Percentiles rank a stretch among this genome's conserved stretches.
These are phyloP conservation scores for Gopherus evgoodei DNA, from an alignment of 2,113 vertebrate species.

Conservation along the genomic window DNA sequence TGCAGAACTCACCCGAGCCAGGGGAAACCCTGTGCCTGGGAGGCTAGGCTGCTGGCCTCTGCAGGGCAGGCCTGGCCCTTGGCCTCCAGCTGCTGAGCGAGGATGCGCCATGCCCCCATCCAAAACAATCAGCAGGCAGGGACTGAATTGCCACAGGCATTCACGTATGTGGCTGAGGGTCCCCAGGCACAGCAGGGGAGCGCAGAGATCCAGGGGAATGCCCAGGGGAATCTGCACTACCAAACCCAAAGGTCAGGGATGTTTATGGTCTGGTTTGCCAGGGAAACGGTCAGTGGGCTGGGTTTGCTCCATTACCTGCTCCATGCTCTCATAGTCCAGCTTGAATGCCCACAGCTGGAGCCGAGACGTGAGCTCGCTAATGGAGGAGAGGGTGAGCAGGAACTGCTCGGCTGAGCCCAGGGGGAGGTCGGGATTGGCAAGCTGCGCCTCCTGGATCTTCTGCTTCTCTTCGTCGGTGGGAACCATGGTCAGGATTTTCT, in stretches of 20 bases:
- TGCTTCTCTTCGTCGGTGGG: slow-evolving; percentile 94
- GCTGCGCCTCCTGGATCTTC: slow-evolving; percentile 94
- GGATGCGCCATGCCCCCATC: no score
- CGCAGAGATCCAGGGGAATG: neutral
- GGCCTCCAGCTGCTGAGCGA: rapidly evolving
- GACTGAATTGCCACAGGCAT: neutral
- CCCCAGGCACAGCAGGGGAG: neutral
- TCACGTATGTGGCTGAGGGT: neutral
- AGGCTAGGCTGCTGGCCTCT: neutral
- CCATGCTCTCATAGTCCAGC: slow-evolving; percentile 93
- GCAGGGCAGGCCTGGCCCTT: neutral
- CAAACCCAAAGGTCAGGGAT: no score
- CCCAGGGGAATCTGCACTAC: neutral
- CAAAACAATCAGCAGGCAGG: neutral
- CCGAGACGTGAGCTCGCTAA: slow-evolving; percentile 87
- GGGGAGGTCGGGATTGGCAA: slow-evolving; percentile 90
- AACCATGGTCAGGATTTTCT: slow-evolving; percentile 97
- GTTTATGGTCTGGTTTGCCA: neutral
- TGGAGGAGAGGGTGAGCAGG: slow-evolving; percentile 89
- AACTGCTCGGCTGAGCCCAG: slow-evolving; percentile 94
- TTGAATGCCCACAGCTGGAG: slow-evolving; percentile 98
- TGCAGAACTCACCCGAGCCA: neutral
- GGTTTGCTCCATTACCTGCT: slow-evolving; percentile 83
- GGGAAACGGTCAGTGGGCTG: neutral
- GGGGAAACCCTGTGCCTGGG: neutral